Evolutionary conservation across 2,797 vertebrate genomes (phyloP), one percentile per base, ranked within the genome.

Genomic region (Ctenopoma multispine): DNA sequence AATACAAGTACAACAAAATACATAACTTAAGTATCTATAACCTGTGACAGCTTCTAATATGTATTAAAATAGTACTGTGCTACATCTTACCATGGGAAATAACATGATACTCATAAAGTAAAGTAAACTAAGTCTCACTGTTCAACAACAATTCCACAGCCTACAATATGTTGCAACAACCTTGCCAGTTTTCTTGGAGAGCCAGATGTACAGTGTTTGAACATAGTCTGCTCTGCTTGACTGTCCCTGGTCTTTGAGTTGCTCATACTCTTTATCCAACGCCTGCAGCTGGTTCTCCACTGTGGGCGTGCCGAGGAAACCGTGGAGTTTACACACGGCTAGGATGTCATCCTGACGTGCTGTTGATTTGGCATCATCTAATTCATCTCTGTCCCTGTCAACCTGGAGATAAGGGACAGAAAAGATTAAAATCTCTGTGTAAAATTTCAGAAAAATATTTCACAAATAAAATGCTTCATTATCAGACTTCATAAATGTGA

Each of bases 291-390:
- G 92, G 63, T 89, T 87, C 80, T 93, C 90, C 46, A 81, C 27
- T 1, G 89, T 91, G 27, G 87, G 90, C 1, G 53, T 81, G 38
- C 88, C 86, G 4, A 41, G 47, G 77, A 92, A 90, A 23, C 94
- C 92, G 11, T 94, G 91, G 71, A 94, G 92, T 40, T 81, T 90
- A 68, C 92, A 94, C 70, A 94, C 89, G 15, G 92, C 91, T 72
- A 90, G 75, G 80, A 94, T 85, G 74, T 94, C 93, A 3, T 95
- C 91, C 70, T 90, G 89, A 46, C 69, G 87, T 1, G 90, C 85
- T 7, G 85, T 57, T 11, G 84, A 80, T 69, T 93, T 88, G 69
- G 91, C 91, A 20, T 85, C 73, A 5, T 77, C 86, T 14, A 86
- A 21, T 61, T 90, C 89, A 17, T 75, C 69, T 29, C 38, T 79